Base-by-base conservation (phyloP, 2,888 invertebrate species). In the Nemotelus nigrinus region DNA sequence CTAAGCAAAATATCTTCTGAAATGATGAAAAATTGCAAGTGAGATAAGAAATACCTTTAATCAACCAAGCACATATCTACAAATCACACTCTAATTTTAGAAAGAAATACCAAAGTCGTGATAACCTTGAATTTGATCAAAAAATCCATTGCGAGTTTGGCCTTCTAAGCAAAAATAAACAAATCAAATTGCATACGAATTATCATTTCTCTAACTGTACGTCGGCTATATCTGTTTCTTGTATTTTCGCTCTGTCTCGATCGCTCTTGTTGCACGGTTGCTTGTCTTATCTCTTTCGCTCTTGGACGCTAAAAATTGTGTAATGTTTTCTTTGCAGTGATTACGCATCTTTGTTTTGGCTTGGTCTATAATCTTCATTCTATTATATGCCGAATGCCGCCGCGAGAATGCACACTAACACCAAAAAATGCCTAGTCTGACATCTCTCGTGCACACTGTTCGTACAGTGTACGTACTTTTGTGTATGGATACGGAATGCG, bases 291-390 rank as follows among this genome's bases (percentile, higher is more conserved):
- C 60, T 63, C 60, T 47, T 8, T 74, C 74, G 60, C 60, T 47
- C 70, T 2, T 43, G 55, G 67, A 7, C 45, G 25, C 3, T 44
- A 70, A 2, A 72, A n/a, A 58, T 72, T 57, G 44, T 58, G 39
- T 50, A 44, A 50, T 50, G 63, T 68, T 65, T 70, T 70, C 70
- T 55, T 45, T 72, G 41, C 74, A 41, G 45, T 41, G 72, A 60
- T 74, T 74, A 74, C 60, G 74, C 63, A 63, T 74, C 48, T 74
- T 74, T 74, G 74, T 74, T 74, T 74, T 74, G 74, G 25, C 60
- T 74, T 74, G 45, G 47, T 63, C 75, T 47, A 44, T 58, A 50
- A 50, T 75, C 48, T 74, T 55, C 77, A 4, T 70, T 70, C 47
- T 47, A 25, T 0, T 43, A 43, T 55, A 76, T 71, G 76, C 57